Percentiles rank a stretch among this genome's conserved stretches.
Evolutionary conservation across 2,888 invertebrate species (phyloP).

Genomic region (Cepaea hortensis): DNA sequence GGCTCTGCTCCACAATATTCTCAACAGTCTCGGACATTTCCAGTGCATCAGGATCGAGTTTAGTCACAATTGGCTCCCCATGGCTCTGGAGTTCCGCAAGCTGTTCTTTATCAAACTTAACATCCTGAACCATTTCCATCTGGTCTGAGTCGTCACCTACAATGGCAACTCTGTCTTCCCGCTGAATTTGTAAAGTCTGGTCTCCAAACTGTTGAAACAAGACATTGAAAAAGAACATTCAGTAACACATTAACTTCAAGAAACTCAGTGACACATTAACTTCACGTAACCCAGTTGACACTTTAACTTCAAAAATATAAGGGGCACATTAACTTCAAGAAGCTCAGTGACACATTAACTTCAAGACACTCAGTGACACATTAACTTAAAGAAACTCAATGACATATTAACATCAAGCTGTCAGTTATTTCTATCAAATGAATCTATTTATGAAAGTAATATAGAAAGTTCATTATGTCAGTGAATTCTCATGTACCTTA

Average conservation of each 20-base stretch:
- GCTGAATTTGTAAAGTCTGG: slow-evolving; percentile 46
- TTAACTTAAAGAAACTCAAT: too few species aligned
- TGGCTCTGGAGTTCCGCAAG: slow-evolving; percentile 25
- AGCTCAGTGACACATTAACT: too few species aligned
- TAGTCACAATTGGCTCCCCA: slow-evolving; percentile 27
- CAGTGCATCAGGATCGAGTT: not conserved
- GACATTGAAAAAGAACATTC: not conserved
- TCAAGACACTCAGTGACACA: too few species aligned
- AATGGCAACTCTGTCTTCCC: slow-evolving; percentile 32
- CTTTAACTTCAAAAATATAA: too few species aligned
- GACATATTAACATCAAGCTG: too few species aligned
- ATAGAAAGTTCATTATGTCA: too few species aligned
- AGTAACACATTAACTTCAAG: not conserved
- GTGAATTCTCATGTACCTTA: too few species aligned
- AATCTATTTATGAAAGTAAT: too few species aligned
- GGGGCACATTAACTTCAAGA: too few species aligned
- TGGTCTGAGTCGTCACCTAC: slow-evolving; percentile 27
- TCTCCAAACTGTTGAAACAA: slow-evolving; percentile 37
- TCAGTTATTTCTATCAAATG: too few species aligned
- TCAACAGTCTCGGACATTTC: slow-evolving; percentile 2
- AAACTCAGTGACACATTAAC: too few species aligned
- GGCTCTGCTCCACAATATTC: slow-evolving; percentile 1
- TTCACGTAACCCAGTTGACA: too few species aligned
- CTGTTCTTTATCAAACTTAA: slow-evolving; percentile 46
- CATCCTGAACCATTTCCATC: slow-evolving; percentile 43